phyloP scores from a whole-genome alignment of 2,888 invertebrate genomes.

The Lasius fuliginosus region DNA sequence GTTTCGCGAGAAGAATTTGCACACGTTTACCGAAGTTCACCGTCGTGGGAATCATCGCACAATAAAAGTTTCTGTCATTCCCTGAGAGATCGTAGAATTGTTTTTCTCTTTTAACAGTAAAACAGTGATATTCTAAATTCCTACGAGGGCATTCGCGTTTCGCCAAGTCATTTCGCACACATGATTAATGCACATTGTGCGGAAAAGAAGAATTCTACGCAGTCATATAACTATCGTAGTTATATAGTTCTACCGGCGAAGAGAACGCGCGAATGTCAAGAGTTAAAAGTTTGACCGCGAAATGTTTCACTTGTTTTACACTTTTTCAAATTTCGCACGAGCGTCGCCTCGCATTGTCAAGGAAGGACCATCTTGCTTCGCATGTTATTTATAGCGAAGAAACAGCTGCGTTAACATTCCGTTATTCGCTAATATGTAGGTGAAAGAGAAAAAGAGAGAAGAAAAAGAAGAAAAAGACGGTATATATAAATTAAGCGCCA shows the following conservation, averaged over 20 bases:
- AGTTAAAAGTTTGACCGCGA: not conserved
- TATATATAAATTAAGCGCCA: constrained; percentile 50
- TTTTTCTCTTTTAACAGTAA: not conserved
- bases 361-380: constrained; percentile 28
- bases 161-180: not conserved
- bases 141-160: not conserved
- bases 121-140: not conserved
- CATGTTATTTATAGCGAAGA: constrained; percentile 39
- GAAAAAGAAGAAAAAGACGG: not conserved
- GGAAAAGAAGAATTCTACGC: not conserved
- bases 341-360: constrained; percentile 17
- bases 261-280: not conserved
- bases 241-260: not conserved
- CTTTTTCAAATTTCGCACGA: constrained; percentile 18
- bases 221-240: too few relatives aligned
- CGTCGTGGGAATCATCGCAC: constrained; percentile 62
- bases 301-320: not conserved
- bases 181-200: not conserved
- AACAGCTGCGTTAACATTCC: constrained; percentile 63
- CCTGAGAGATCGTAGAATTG: constrained; percentile 12
- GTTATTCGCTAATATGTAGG: constrained; percentile 55
- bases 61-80: constrained; percentile 61
- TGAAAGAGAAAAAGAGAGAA: not conserved
- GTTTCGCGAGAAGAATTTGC: constrained; percentile 1
- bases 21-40: not conserved